Conservation (phyloP, 30 jellyfish, hydroid and myxozoan species). For the Catostylus mosaicus region DNA sequence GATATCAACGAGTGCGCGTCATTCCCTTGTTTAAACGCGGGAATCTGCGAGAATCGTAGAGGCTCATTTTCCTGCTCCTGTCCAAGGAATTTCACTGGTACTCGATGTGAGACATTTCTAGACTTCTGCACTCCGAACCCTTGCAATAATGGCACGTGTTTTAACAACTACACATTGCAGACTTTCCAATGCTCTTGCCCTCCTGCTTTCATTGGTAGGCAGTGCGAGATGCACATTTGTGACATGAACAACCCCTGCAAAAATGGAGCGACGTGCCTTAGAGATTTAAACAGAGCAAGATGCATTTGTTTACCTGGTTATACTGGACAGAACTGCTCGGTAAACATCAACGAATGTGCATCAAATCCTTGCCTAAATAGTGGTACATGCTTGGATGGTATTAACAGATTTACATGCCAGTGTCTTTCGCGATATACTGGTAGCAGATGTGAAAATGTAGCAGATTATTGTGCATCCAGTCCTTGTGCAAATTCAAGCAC, state of each 20-base stretch:
- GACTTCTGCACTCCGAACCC: conserved; percentile 76
- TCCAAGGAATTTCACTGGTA: conserved; percentile 65
- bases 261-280: conserved; percentile 77
- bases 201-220: conserved; percentile 52
- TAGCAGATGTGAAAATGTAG: conserved; percentile 48
- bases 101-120: conserved; percentile 45
- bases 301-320: conserved; percentile 78
- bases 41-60: conserved; percentile 42
- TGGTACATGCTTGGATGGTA: conserved; percentile 73
- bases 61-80: conserved; percentile 51
- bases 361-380: conserved; percentile 82
- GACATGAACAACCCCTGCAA: conserved; percentile 56
- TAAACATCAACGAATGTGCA: conserved; percentile 76
- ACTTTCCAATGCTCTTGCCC: conserved; percentile 72
- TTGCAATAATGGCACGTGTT: conserved; percentile 83
- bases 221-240: conserved; percentile 63
- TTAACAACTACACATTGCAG: conserved; percentile 17
- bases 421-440: conserved; percentile 79
- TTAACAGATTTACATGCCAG: conserved; percentile 54
- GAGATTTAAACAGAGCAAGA: conserved; percentile 28
- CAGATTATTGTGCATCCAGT: conserved; percentile 60
- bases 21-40: conserved; percentile 62
- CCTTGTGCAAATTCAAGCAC: conserved; percentile 82
- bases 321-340: conserved; percentile 84
- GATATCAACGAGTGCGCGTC: conserved; percentile 60